A percentile compares a stretch with the other conserved stretches of the same genome.
Conservation (phyloP, 1,140 invertebrate genomes). For the Eupeodes corollae region DNA sequence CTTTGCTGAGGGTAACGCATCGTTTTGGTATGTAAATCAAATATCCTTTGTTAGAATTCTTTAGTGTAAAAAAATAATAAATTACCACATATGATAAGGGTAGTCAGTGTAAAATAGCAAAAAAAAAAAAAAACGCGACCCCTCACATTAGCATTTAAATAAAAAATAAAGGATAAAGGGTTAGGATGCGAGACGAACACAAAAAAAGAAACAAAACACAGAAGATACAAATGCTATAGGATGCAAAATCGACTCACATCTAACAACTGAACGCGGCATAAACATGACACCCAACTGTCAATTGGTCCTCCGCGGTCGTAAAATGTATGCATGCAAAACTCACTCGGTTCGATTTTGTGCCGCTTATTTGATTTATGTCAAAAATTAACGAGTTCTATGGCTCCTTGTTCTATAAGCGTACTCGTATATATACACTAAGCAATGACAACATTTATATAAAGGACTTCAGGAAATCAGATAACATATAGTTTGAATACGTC, state of each 20-base stretch:
- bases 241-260: slow-evolving; percentile 15
- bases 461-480: not conserved
- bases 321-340: slow-evolving; percentile 24
- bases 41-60: slow-evolving; percentile 37
- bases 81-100: slow-evolving; percentile 25
- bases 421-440: not conserved
- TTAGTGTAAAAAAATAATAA: slow-evolving; percentile 34
- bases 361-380: slow-evolving; percentile 38
- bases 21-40: slow-evolving; percentile 38
- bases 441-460: slow-evolving; percentile 2
- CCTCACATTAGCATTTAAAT: too few relatives aligned
- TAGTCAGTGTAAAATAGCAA: too few relatives aligned
- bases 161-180: too few relatives aligned
- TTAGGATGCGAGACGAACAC: not conserved
- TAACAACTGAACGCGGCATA: slow-evolving; percentile 34
- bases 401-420: slow-evolving; percentile 5
- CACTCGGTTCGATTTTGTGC: slow-evolving; percentile 12
- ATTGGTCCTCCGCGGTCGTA: slow-evolving; percentile 38
- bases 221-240: slow-evolving; percentile 1
- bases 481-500: not conserved
- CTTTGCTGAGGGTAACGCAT: slow-evolving; percentile 7
- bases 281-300: slow-evolving; percentile 39
- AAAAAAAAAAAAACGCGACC: too few relatives aligned
- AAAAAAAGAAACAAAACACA: slow-evolving; percentile 5
- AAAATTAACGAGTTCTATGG: slow-evolving; percentile 30